These are phyloP conservation scores for Pseudopipra pipra DNA, from an alignment of 2,113 vertebrate species.

Conservation along the genomic window DNA sequence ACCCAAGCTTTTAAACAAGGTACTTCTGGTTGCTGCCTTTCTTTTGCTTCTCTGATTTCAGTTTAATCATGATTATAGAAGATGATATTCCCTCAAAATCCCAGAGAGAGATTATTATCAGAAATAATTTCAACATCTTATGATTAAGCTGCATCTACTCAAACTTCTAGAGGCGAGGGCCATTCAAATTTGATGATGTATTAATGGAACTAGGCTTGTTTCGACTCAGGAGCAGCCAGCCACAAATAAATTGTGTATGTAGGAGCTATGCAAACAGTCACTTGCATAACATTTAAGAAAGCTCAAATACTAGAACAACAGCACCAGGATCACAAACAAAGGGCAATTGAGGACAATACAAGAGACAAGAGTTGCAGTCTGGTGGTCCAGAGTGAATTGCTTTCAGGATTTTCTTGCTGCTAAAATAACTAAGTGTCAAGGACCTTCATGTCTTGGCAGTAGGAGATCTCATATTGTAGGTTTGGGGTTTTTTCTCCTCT, in stretches of 20 bases:
- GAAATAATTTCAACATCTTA: not conserved
- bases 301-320: not conserved
- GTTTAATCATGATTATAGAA: not conserved
- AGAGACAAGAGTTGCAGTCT: not conserved
- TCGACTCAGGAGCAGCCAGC: not conserved
- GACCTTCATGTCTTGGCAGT: not conserved
- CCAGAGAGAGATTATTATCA: not conserved
- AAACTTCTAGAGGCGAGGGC: not conserved
- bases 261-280: not conserved
- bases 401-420: not conserved
- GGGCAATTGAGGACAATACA: fast-evolving
- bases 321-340: not conserved
- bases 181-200: not conserved
- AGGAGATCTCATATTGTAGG: not conserved
- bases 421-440: not conserved
- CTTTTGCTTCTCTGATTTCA: not conserved
- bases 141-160: not conserved
- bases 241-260: not conserved
- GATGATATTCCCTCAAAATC: not conserved
- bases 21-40: not conserved
- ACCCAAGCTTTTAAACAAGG: not conserved
- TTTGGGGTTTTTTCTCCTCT: not conserved
- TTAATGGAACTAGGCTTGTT: not conserved
- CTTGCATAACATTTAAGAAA: not conserved
- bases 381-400: not conserved